phyloP scores from a whole-genome alignment of 37 sponge, comb jelly and placozoan species.

The Aphrocallistes beatrix region DNA sequence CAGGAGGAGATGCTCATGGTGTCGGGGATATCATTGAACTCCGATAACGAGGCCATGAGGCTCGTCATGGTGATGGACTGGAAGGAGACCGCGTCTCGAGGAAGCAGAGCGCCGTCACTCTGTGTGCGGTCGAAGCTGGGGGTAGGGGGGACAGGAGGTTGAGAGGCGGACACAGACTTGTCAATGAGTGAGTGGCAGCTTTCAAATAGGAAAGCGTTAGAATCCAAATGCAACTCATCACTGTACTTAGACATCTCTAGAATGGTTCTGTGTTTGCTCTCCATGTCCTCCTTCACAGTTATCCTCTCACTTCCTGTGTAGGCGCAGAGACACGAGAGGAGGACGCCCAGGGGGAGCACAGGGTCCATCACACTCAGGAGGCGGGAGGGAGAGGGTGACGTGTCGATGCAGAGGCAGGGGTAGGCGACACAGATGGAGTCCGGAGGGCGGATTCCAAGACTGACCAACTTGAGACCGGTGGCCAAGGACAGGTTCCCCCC shows the following conservation, averaged over 20 bases:
- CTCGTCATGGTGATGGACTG: not conserved
- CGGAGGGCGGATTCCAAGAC: conserved; percentile 57
- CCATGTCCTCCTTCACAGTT: not conserved
- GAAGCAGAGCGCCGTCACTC: not conserved
- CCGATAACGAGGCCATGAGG: not conserved
- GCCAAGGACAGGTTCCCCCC: conserved; percentile 77
- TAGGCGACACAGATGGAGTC: conserved; percentile 67
- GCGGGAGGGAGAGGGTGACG: conserved; percentile 60
- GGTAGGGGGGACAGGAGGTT: not conserved
- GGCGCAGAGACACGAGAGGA: conserved; percentile 51
- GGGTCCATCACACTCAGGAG: conserved; percentile 68
- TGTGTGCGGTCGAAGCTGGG: not conserved
- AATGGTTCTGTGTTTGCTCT: not conserved
- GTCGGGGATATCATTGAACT: not conserved
- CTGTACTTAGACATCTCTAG: not conserved
- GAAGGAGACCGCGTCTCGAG: not conserved
- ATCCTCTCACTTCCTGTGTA: not conserved
- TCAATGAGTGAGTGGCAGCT: not conserved
- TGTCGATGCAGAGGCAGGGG: conserved; percentile 25
- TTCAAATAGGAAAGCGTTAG: not conserved
- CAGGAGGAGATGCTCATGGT: not conserved
- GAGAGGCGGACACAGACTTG: not conserved
- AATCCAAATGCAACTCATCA: not conserved
- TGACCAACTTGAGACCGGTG: conserved; percentile 45
- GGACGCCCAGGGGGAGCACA: conserved; percentile 63